A percentile compares a stretch with the other conserved stretches of the same genome.
phyloP scores from a whole-genome alignment of 1,140 invertebrate species.

The Zophobas morio region DNA sequence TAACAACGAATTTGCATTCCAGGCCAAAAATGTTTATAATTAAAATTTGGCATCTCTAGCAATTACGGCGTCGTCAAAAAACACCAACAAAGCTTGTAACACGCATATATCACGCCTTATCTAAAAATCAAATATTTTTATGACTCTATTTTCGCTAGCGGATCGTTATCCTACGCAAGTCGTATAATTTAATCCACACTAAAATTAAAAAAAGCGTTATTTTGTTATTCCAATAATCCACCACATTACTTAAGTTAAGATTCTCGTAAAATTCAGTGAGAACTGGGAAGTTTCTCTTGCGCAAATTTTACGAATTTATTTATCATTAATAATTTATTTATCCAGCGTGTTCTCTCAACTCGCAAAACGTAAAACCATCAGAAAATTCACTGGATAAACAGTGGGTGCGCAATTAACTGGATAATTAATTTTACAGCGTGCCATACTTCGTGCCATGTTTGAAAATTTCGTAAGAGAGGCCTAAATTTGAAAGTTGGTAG shows the following conservation, averaged over 20 bases:
- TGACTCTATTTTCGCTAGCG: neutral
- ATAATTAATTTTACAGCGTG: conserved; percentile 1
- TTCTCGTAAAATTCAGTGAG: neutral
- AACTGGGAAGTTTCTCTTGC: neutral
- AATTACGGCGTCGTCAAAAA: no score
- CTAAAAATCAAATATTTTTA: neutral
- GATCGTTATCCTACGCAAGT: neutral
- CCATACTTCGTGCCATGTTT: neutral
- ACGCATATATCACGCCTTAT: no score
- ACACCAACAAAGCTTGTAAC: no score
- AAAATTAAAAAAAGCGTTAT: neutral
- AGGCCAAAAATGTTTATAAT: neutral
- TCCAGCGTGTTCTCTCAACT: neutral
- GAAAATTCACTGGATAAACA: conserved; percentile 18
- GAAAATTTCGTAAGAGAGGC: neutral
- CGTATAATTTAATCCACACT: neutral
- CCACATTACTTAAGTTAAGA: conserved; percentile 8
- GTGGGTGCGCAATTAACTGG: conserved; percentile 2
- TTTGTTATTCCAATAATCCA: conserved; percentile 5
- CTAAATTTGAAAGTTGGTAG: no score
- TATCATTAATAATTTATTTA: conserved; percentile 18
- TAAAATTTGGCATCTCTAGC: neutral
- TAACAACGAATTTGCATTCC: no score
- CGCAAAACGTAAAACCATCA: conserved; percentile 20
- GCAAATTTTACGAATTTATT: conserved; percentile 15